A percentile compares a stretch with the other conserved stretches of the same genome.
phyloP scores from a whole-genome alignment of 2,888 invertebrate species.

The Cylloceria caligata region DNA sequence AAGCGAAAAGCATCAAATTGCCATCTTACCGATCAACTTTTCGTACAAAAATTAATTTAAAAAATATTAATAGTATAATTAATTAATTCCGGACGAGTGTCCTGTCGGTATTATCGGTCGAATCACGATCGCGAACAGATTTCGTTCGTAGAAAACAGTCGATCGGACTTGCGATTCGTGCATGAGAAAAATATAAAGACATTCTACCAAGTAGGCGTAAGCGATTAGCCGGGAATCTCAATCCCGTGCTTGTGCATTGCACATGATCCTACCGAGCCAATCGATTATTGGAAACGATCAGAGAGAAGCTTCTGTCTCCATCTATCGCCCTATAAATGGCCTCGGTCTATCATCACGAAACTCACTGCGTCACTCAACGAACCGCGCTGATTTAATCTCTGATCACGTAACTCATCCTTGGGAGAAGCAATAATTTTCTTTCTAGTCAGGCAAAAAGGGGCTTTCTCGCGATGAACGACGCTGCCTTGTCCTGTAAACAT shows the following conservation, averaged over 20 bases:
- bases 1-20: constrained; percentile 3
- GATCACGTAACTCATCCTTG: constrained; percentile 62
- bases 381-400: constrained; percentile 53
- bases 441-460: background rate
- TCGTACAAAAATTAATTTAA: background rate
- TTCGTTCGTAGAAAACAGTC: constrained; percentile 9
- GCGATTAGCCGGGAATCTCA: constrained; percentile 65
- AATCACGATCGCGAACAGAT: constrained; percentile 1
- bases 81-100: background rate
- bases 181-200: constrained; percentile 62
- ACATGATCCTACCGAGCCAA: constrained; percentile 14
- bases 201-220: constrained; percentile 59
- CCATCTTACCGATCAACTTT: background rate
- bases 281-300: constrained; percentile 65
- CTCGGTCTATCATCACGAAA: constrained; percentile 49
- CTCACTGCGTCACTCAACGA: constrained; percentile 56
- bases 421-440: constrained; percentile 54
- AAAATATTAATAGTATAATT: background rate
- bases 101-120: background rate
- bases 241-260: constrained; percentile 27
- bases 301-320: constrained; percentile 37
- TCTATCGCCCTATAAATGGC: constrained; percentile 28
- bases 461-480: too few species aligned
- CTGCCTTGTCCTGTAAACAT: background rate
- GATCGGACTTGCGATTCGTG: constrained; percentile 9